Percentiles rank a stretch among this genome's conserved stretches.
phyloP scores from a whole-genome alignment of 2,113 vertebrate genomes.

The Theropithecus gelada region DNA sequence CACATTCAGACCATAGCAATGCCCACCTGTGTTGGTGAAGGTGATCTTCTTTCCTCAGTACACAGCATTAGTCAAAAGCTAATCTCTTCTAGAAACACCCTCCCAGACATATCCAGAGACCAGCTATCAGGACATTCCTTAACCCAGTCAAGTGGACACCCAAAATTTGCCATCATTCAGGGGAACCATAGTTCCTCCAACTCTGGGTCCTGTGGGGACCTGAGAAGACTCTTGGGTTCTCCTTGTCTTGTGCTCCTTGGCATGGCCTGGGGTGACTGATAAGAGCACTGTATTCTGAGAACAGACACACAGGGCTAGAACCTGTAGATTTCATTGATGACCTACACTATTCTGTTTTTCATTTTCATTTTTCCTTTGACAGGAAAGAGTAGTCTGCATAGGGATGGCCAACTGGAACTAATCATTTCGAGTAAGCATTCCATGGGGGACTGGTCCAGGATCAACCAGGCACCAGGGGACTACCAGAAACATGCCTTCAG shows the following conservation, averaged over 20 bases:
- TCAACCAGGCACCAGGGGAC: neutral
- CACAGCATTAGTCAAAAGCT: neutral
- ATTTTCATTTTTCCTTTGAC: neutral
- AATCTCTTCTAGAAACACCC: neutral
- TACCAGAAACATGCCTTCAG: neutral
- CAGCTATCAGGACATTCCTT: no score
- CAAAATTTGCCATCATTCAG: neutral
- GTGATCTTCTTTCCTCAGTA: neutral
- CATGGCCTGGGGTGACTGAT: neutral
- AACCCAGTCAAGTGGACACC: neutral
- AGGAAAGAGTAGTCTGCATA: neutral
- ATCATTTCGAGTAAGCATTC: neutral
- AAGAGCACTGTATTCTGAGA: neutral
- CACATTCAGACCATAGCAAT: neutral
- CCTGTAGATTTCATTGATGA: neutral
- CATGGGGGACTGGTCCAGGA: neutral
- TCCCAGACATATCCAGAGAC: neutral
- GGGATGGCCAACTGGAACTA: neutral
- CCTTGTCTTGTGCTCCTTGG: neutral
- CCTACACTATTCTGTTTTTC: neutral
- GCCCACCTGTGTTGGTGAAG: neutral
- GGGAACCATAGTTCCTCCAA: neutral
- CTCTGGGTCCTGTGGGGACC: neutral
- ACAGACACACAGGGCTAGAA: neutral
- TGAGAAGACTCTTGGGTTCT: neutral